Percentiles rank a stretch among this genome's conserved stretches.
Conservation (phyloP, 2,797 vertebrate species). For the Micromesistius poutassou region DNA sequence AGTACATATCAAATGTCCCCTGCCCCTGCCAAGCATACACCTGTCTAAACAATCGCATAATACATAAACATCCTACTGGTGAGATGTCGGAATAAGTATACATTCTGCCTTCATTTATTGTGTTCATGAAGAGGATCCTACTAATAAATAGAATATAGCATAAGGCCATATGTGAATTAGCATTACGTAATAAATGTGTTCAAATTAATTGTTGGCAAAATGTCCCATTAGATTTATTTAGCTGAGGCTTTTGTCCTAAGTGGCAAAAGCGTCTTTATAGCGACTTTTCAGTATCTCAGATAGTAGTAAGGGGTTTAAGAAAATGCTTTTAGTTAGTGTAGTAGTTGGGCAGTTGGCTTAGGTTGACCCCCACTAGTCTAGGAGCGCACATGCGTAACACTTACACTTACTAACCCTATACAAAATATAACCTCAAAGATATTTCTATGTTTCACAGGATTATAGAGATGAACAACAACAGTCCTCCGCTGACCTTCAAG, state of each 20-base stretch:
- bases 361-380: neutral
- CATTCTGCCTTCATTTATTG: neutral
- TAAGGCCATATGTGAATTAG: neutral
- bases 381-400: neutral
- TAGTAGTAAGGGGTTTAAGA: neutral
- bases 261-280: too few species aligned
- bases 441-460: conserved; percentile 73
- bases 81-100: neutral
- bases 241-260: too few species aligned
- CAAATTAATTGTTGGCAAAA: neutral
- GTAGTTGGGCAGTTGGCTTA: neutral
- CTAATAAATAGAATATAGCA: neutral
- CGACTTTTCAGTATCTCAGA: neutral
- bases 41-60: neutral
- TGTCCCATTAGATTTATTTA: neutral
- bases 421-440: neutral
- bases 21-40: neutral
- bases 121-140: neutral
- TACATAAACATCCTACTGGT: neutral
- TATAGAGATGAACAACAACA: conserved; percentile 92
- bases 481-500: conserved; percentile 94
- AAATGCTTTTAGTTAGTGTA: neutral
- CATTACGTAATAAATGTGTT: neutral
- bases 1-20: conserved; percentile 1
- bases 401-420: too few species aligned